Base-by-base conservation (phyloP, 2,113 vertebrate species). In the Synodontis membranacea region DNA sequence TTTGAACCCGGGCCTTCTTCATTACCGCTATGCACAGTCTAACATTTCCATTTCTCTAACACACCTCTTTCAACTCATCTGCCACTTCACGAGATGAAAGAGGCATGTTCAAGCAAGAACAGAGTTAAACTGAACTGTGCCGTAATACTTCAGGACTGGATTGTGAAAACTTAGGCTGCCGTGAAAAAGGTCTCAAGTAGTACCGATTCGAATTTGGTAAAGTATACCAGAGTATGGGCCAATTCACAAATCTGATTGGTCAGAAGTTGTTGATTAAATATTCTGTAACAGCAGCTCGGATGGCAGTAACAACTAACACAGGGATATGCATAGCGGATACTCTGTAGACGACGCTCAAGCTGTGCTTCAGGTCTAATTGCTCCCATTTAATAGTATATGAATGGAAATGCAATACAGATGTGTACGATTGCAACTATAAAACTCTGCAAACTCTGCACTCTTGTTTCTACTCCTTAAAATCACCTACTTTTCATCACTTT, bases 11-110 rank as follows among this genome's bases (percentile, higher is more conserved):
- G 54, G 17, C 23, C 54, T 74, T 39, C 37, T 74, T 74, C 23
- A 25, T 31, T 31, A 56, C 78, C 39, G 50, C 34, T 80, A 39
- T 56, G n/a, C 31, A 56, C 8, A 56, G 25, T 60, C 14, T 44
- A 44, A 11, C 44, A 21, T 58, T 81, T 60, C 37, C 23, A 19
- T 50, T 78, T 78, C 74, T 78, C 46, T 31, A 48, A 79, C 15
- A 79, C n/a, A 79, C 76, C 48, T 54, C 48, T 54, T 52, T 21
- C 34, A 79, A 79, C 75, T 34, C 48, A 19, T 79, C n/a, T 34
- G 9, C 76, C 48, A 79, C n/a, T 54, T 79, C 25, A n/a, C 12
- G 11, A 48, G 42, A 48, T 34, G n/a, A 79, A 79, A 34, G 7
- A 52, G 48, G 28, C 75, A 79, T 50, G 75, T 50, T 50, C 50